Base-by-base conservation (phyloP, 2,113 vertebrate species). In the Lophotis ruficrista region DNA sequence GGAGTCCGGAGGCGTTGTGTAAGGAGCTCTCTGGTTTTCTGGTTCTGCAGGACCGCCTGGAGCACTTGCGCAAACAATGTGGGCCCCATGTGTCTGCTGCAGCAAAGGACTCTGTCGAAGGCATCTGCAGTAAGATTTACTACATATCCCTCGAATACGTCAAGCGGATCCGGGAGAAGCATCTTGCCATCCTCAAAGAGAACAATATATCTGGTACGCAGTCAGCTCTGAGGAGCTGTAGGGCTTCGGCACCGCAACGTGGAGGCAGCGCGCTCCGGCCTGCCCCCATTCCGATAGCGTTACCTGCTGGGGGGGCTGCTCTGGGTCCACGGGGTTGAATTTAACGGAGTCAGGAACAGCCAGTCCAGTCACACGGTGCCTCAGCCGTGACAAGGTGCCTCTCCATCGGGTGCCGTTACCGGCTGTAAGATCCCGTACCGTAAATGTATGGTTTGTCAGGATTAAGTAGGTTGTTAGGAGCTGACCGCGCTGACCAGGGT, bases 61-160 rank as follows among this genome's bases (percentile, higher is more conserved):
- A 99, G 80, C 99, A 99, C 96, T 97, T 99, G 43, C 98, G 99
- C 78, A 99, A 98, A 84, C 99, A 99, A 86, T 99, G 99, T 25
- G 99, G 99, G 21, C 99, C 99, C 71, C 99, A 99, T 0, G 99
- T 99, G 53, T 97, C 99, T 0, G 99, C 99, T 0, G 99, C 99
- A 8, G 99, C 99, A 73, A 99, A 99, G 97, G 99, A 99, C 96
- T 99, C 99, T 0, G 99, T 99, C 4, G 99, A 99, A 80, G 99
- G 99, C 91, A 99, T 99, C 97, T 99, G 99, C 95, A 99, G 99
- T 35, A 99, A 99, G 97, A 99, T 99, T 90, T 99, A 99, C 96
- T 98, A 99, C 97, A 99, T 99, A 93, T 99, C 99, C 50, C 98
- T 98, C 10, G 99, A 99, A 16, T 99, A 99, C 4, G 99, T 98